These are phyloP conservation scores for Hycleus phaleratus DNA, from an alignment of 1,140 invertebrate species.

Conservation along the genomic window DNA sequence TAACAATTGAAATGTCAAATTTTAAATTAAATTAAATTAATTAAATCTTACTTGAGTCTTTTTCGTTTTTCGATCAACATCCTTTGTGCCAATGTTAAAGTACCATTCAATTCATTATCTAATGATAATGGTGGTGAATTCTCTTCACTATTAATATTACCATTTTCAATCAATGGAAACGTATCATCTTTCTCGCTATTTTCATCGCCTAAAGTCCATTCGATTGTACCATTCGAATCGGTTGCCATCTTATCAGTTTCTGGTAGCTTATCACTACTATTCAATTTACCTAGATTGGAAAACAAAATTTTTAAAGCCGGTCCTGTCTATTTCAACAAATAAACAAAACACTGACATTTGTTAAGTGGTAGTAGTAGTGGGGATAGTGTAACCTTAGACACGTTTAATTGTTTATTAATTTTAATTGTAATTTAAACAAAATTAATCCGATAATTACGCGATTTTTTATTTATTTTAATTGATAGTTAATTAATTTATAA, in stretches of 20 bases:
- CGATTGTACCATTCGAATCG: not conserved
- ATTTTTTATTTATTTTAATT: not conserved
- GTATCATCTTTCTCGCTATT: constrained; percentile 26
- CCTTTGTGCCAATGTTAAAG: constrained; percentile 19
- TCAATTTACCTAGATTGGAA: not conserved
- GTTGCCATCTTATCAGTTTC: not conserved
- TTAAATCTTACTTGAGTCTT: constrained; percentile 31
- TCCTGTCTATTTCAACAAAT: too few relatives aligned
- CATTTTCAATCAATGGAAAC: constrained; percentile 22
- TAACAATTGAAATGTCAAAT: not conserved
- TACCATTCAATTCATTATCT: constrained; percentile 30
- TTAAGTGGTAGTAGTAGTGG: too few relatives aligned
- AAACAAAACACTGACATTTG: too few relatives aligned
- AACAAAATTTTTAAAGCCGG: too few relatives aligned
- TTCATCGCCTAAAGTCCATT: constrained; percentile 30
- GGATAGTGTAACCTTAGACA: too few relatives aligned
- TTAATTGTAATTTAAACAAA: too few relatives aligned
- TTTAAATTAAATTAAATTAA: constrained; percentile 10
- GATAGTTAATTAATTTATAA: not conserved
- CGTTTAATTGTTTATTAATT: too few relatives aligned
- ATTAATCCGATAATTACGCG: too few relatives aligned
- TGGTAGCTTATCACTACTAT: constrained; percentile 1
- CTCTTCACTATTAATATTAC: constrained; percentile 12
- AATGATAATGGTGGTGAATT: constrained; percentile 24
- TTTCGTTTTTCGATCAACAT: constrained; percentile 30